Evolutionary conservation across 2,797 vertebrate genomes (phyloP).

Genomic region (Poecile montanus): DNA sequence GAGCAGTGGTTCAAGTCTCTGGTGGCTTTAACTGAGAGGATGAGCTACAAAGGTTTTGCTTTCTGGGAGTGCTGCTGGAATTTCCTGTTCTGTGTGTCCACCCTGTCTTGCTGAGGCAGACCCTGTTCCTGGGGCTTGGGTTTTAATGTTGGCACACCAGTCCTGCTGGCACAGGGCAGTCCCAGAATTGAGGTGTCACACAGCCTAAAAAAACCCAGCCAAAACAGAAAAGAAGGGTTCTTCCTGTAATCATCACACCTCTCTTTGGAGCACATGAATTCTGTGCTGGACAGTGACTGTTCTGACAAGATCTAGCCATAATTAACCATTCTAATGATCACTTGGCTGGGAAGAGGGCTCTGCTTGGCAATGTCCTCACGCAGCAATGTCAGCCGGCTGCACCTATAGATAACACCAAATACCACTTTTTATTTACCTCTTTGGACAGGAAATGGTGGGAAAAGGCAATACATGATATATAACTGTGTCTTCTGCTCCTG

Average conservation of each 20-base stretch:
- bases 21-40: not conserved
- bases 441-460: not conserved
- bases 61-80: not conserved
- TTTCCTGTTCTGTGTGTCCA: not conserved
- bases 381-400: not conserved
- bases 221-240: not conserved
- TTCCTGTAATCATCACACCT: not conserved
- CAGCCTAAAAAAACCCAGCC: not conserved
- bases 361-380: not conserved
- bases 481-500: rapidly evolving
- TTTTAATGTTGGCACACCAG: not conserved
- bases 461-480: not conserved
- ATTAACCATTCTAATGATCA: not conserved
- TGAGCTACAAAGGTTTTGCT: not conserved
- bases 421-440: not conserved
- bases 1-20: not conserved
- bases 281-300: not conserved
- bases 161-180: not conserved
- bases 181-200: not conserved
- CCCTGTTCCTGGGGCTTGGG: not conserved
- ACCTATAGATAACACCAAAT: not conserved
- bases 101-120: not conserved
- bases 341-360: not conserved
- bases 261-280: not conserved
- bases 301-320: not conserved